Evolutionary conservation across 2,113 vertebrate species (phyloP), one percentile per base, ranked within the genome.

Genomic region (Ovis canadensis): DNA sequence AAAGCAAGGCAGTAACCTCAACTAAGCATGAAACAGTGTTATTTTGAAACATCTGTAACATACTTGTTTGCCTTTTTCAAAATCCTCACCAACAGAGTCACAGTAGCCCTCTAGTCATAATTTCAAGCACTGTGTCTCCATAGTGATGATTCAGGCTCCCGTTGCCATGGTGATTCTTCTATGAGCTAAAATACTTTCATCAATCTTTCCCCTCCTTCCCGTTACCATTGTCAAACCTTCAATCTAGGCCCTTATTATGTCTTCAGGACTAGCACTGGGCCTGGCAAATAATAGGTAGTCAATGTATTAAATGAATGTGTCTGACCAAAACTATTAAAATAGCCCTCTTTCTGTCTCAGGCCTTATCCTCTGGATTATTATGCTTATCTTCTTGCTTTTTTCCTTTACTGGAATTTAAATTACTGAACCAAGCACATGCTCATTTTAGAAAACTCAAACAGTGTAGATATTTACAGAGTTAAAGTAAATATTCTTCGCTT

Each of bases 151-250:
- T 52, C 90, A 60, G 90, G 87, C 88, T 97, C 52, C 89, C 0
- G 97, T 98, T 98, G 92, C 90, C 97, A 98, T 97, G 92, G 98
- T 67, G 93, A 98, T 59, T 29, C 3, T 88, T 94, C 95, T 59
- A 27, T 2, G 33, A 62, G 90, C 87, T 91, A 55, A 94, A 96
- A 93, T 78, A 55, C 78, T 93, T 54, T 90, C 67, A 54, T 94
- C 96, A 60, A 0, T 87, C 67, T 60, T 88, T 88, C 59, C 33
- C 23, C 29, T 82, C 93, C 78, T 97, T 89, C 62, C 82, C 9
- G 33, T 95, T 94, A 55, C 85, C 52, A 3, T 55, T 83, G 67
- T 89, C 92, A 83, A 4, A 67, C 85, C 27, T 86, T 82, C 86
- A 93, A 0, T 64, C 36, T 60, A 59, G 54, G 54, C 82, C 50